Base-by-base conservation (phyloP, 92 coral and sea anemone species). In the Porites divaricata region DNA sequence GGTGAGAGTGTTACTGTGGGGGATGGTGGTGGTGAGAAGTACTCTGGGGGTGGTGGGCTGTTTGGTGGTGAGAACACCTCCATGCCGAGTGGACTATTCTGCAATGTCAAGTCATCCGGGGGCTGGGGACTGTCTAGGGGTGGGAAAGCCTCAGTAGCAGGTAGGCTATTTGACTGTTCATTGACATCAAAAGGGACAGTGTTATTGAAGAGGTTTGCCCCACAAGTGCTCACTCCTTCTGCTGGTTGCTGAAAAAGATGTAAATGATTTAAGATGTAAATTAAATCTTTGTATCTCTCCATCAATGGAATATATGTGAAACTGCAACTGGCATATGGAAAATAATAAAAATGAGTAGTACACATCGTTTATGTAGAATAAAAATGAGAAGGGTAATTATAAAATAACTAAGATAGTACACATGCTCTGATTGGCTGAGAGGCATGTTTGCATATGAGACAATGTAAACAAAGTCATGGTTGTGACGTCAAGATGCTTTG, bases 1-100 rank as follows among this genome's bases (percentile, higher is more conserved):
- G 67, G 57, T 28, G 54, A 22, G n/a, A 61, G 45, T 56, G 67
- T 17, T 57, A 52, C 19, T n/a, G 54, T 41, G 10, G 85, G 85
- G 13, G 69, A 68, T 54, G 75, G 69, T 28, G 85, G 85, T 12
- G 76, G 85, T 70, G 85, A 80, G 56, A 80, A 80, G 15, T 80
- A 80, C 76, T 80, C 57, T 54, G 85, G 84, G 49, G 76, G 35
- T 68, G 35, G 67, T 28, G 84, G 84, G 35, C 84, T 80, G 20
- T 68, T 67, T 19, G 73, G 8, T 67, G 84, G 50, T 67, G 51
- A 59, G 56, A 8, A 51, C 19, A 24, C 65, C 62, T 54, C 75
- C 20, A 13, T 17, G 24, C 23, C n/a, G 12, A 52, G 64, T 66
- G 83, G 53, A 56, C 68, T 80, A 20, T 52, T 12, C 20, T 23